Conservation (phyloP, 2,888 invertebrate genomes). For the Sussaba pulchella region DNA sequence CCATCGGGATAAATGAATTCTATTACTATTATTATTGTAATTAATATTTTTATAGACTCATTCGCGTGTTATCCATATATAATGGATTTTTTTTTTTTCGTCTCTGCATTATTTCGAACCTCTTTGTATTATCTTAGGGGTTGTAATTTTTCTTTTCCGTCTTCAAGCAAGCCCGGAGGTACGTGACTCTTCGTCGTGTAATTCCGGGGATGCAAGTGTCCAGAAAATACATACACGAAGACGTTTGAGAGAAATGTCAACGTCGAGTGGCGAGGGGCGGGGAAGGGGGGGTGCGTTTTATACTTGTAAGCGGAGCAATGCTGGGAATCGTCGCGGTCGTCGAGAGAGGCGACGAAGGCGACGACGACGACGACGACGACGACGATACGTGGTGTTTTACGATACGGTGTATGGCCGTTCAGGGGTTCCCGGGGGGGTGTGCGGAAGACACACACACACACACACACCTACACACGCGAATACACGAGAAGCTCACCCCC, state of each 20-base stretch:
- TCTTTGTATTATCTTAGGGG: neutral
- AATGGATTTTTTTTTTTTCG: too few relatives aligned
- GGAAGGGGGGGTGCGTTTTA: constrained; percentile 46
- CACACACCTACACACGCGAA: constrained; percentile 3
- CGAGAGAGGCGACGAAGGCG: constrained; percentile 45
- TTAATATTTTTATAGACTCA: too few relatives aligned
- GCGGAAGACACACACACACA: constrained; percentile 11
- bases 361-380: constrained; percentile 51
- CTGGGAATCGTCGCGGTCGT: constrained; percentile 51
- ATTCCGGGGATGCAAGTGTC: constrained; percentile 61
- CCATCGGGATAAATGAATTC: neutral
- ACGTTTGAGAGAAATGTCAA: constrained; percentile 27
- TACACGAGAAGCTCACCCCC: neutral
- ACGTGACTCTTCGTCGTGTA: constrained; percentile 44
- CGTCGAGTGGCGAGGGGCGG: neutral
- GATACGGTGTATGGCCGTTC: constrained; percentile 54
- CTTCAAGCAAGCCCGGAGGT: neutral
- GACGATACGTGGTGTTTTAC: constrained; percentile 64
- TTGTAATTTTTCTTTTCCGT: neutral
- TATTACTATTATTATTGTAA: constrained; percentile 9
- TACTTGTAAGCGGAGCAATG: constrained; percentile 57
- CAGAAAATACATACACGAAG: constrained; percentile 61
- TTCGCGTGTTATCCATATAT: too few relatives aligned
- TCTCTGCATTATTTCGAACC: too few relatives aligned
- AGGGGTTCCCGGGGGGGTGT: constrained; percentile 16